Evolutionary conservation across 2,797 vertebrate species (phyloP), one percentile per base, ranked within the genome.

Genomic region (Onychomys torridus): DNA sequence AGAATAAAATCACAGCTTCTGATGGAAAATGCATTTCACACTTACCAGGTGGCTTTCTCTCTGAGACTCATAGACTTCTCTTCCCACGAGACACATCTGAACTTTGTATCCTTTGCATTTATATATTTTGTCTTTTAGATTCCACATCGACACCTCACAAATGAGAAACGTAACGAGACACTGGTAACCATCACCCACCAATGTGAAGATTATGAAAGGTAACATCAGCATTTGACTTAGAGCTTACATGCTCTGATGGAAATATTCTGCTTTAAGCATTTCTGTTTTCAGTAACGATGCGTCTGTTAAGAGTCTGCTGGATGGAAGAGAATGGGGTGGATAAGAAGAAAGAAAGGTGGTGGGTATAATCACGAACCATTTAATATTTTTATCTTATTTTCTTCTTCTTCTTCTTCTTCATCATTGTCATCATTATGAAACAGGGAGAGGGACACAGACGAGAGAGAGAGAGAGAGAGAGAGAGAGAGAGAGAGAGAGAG

Each of bases 141-240:
- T 97, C 91, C 89, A 16, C 78, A n/a, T 55, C 94, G 96, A 77
- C 49, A 77, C 40, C n/a, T 87, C 76, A 92, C 91, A 92, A 96
- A 34, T 0, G 63, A 97, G 78, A 81, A 95, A 88, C 29, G 5
- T 4, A 34, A 55, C 52, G 69, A 94, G 76, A 95, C 91, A 40
- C 29, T 89, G 86, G 85, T 94, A 29, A 57, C 96, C 87, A 69
- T 91, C 37, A 17, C 67, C n/a, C 81, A 90, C 37, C 97, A 94
- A 12, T 52, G 40, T 21, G 76, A 96, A 67, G 98, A 99, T 81
- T 92, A 96, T 91, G 98, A 98, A 97, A 98, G 98, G 98, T 98
- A 98, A 95, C 29, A 52, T 67, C 0, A 1, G 21, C 52, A 1
- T 40, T 93, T 77, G 29, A 40, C 21, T 78, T 37, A 34, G 11